Base-by-base conservation (phyloP, 2,888 invertebrate species). In the Caenorhabditis imperialis region DNA sequence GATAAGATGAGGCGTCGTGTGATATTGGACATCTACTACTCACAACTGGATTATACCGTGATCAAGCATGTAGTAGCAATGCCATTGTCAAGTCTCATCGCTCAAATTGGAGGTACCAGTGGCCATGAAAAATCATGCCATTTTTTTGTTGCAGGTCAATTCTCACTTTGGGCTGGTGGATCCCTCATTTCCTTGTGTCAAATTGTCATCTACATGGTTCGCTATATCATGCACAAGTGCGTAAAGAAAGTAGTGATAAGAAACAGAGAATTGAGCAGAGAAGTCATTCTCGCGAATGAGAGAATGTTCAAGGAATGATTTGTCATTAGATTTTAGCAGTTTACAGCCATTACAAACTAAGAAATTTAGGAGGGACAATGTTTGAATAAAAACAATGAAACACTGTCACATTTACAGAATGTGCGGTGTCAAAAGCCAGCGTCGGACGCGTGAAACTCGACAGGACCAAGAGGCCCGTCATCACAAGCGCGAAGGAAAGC, bases 141-240 rank as follows among this genome's bases (percentile, higher is more conserved):
- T n/a, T n/a, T n/a, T n/a, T n/a, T n/a, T n/a, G n/a, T 58, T 78
- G n/a, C 70, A 85, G 84, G 84, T 54, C 85, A 85, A 79, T 80
- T 86, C 35, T 86, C 86, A 6, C 74, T 86, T 20, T 86, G 81
- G 81, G 79, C 85, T 20, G 86, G 86, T 18, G 84, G 82, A 27
- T 83, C 83, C 16, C 67, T 85, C 18, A 83, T 86, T 61, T 84
- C 86, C 1, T 45, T 85, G 7, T 74, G 75, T 51, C 86, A 86
- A 63, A 50, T 86, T 30, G 42, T 84, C 54, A 78, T 85, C 67
- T 85, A 84, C 61, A 25, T 60, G 18, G 45, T 42, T n/a, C 53
- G 79, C 3, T 70, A 62, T 45, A 48, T 70, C 35, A 35, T 65
- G 30, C 70, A 70, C 48, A 69, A 51, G 69, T 75, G 53, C 58